Base-by-base conservation (phyloP, 2,888 invertebrate species). In the Pandemis cinnamomeana region DNA sequence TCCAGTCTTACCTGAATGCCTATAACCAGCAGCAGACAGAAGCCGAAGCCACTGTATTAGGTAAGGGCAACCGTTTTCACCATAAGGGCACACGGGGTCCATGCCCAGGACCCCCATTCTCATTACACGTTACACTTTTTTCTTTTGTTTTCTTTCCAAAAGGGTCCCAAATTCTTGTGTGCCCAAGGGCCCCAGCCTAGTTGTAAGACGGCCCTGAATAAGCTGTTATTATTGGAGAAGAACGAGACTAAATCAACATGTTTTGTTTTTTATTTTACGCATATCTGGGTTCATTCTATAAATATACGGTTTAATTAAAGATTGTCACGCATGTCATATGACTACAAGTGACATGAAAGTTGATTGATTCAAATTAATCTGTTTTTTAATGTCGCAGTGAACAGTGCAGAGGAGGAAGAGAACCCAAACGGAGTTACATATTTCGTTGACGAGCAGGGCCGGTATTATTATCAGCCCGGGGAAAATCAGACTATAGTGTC, bases 401-500 rank as follows among this genome's bases (percentile, higher is more conserved):
- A 80, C 5, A 80, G 80, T 44, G 79, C 75, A 0, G 90, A 90
- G 7, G 91, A 91, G 36, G 87, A 88, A 6, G 53, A 76, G 3
- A 86, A 88, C 2, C 53, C 82, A 7, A 74, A 74, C 8, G 86
- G 84, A 0, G 96, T 97, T 7, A 96, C 97, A 1, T 97, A 97
- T 84, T 98, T 97, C 86, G 96, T 98, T 41, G 97, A 98, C 84
- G 96, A 97, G 87, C 95, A 97, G 48, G 97, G 97, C 0, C 96
- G 97, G 79, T 98, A 97, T 86, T 98, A 98, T 84, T 97, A 96
- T 84, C 97, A 97, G 88, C 95, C 96, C 53, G 95, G 95, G 5
- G 95, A 95, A 60, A 94, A 94, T 13, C 95, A 96, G 76, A 95
- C 95, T 72, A 95, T 96, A 63, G 95, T 96, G 86, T 95, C 96